phyloP scores from a whole-genome alignment of 2,888 invertebrate genomes.

The Gryllus longicercus region DNA sequence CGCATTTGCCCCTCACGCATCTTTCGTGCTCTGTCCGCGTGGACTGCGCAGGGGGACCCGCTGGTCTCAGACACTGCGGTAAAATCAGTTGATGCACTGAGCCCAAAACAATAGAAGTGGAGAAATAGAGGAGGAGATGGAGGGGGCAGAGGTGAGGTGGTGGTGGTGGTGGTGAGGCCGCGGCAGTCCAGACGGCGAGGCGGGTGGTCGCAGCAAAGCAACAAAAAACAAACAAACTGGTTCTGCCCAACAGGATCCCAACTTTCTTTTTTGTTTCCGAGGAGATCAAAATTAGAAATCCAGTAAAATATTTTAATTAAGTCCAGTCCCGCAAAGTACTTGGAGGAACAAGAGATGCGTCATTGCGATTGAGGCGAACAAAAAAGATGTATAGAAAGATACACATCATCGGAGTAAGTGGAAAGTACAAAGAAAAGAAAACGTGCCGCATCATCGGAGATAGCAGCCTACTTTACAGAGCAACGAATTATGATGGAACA shows the following conservation, averaged over 20 bases:
- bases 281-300: slow-evolving; percentile 4
- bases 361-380: not conserved
- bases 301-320: slow-evolving; percentile 17
- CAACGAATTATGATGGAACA: no score
- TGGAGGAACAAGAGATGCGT: not conserved
- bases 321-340: not conserved
- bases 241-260: not conserved
- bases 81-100: no score
- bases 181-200: not conserved
- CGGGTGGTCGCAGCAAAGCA: not conserved
- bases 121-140: not conserved
- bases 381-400: no score
- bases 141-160: not conserved
- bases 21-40: no score
- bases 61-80: no score
- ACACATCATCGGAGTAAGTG: no score
- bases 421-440: no score
- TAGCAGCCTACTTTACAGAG: no score
- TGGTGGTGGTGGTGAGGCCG: not conserved
- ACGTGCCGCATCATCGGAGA: no score
- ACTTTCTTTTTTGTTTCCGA: not conserved
- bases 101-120: no score
- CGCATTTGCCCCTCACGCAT: no score
- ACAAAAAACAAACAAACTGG: not conserved
- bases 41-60: no score